Evolutionary conservation across 2,888 invertebrate genomes (phyloP), one percentile per base, ranked within the genome.

Genomic region (Trichogramma dendrolimi): DNA sequence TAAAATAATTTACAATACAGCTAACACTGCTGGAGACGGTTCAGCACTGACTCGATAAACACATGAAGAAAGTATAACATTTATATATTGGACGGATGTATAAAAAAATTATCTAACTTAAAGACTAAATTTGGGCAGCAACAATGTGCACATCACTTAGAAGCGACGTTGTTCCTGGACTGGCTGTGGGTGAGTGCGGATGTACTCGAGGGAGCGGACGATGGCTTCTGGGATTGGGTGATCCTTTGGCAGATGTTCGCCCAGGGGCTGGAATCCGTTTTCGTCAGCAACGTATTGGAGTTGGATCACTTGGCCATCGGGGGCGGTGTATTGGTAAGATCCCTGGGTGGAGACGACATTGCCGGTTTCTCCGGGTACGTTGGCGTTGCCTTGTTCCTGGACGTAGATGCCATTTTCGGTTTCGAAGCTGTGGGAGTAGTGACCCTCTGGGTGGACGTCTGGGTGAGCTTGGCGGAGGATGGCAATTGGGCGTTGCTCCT

Each of bases 341-440:
- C 80, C 79, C 51, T 73, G 69, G 4, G 69, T 71, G 1, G 68
- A 70, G 4, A 71, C 67, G n/a, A 72, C 63, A 1, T 56, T 58
- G 38, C 71, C 68, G 14, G 68, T 71, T 1, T 71, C 70, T 0
- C 63, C 71, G n/a, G n/a, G n/a, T 0, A 67, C 65, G 8, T 60
- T 60, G 1, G 68, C 71, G 0, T 42, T 49, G n/a, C 75, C 77
- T 5, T 8, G 60, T 70, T 86, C 87, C 6, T 83, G 77, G 5
- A 82, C 85, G 0, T 71, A 67, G 69, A 88, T 88, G 46, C 86
- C 87, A 70, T 88, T 87, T 5, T 83, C 86, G 43, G 87, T 87
- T 73, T 87, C 85, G 71, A 82, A 88, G 4, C 80, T 76, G 67
- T 72, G 86, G 66, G 76, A 75, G 76, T n/a, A n/a, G n/a, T 86